phyloP scores from a whole-genome alignment of 2,797 vertebrate species.

The Brachyrhaphis roseni region DNA sequence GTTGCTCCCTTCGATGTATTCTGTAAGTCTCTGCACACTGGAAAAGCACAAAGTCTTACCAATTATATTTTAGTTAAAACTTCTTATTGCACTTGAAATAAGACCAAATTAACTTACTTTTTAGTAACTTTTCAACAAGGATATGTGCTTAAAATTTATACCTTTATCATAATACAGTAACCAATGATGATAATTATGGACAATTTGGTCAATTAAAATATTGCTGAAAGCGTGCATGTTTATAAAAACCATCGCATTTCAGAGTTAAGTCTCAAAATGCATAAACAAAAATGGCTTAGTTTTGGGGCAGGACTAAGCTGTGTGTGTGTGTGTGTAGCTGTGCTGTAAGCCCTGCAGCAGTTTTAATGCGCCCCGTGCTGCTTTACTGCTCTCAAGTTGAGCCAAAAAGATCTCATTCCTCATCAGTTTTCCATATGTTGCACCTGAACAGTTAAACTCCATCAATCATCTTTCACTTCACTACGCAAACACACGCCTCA shows the following conservation, averaged over 20 bases:
- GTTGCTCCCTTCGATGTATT: not conserved
- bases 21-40: not conserved
- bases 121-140: too few relatives aligned
- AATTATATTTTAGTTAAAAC: too few relatives aligned
- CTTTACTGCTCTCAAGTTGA: slow-evolving; percentile 51
- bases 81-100: too few relatives aligned
- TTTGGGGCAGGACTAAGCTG: slow-evolving; percentile 1
- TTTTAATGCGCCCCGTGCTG: slow-evolving; percentile 36
- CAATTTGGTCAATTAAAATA: not conserved
- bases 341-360: not conserved
- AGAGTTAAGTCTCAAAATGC: not conserved
- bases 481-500: slow-evolving; percentile 27
- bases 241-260: not conserved
- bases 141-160: too few relatives aligned
- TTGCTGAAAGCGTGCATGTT: not conserved
- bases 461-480: slow-evolving; percentile 35
- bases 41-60: too few relatives aligned
- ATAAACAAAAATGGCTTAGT: not conserved
- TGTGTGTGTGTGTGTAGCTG: slow-evolving; percentile 12
- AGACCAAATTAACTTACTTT: too few relatives aligned
- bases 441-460: slow-evolving; percentile 46
- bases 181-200: not conserved
- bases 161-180: too few relatives aligned
- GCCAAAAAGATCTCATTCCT: slow-evolving; percentile 59
- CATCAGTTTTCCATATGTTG: slow-evolving; percentile 65